Evolutionary conservation across 2,888 invertebrate genomes (phyloP).

Genomic region (Hermodice carunculata): DNA sequence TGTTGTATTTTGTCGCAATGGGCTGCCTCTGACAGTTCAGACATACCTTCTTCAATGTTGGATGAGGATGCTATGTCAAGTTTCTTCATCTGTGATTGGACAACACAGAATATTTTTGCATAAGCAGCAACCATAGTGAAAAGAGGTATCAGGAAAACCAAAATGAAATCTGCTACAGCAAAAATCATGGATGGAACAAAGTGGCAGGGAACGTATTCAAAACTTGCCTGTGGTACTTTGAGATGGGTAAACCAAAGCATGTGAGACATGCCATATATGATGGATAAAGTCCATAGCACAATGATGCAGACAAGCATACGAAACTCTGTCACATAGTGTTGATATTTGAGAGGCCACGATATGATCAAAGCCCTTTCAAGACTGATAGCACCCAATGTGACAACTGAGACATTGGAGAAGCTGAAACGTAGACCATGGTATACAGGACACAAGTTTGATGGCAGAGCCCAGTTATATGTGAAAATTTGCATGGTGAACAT

Average conservation of each 20-base stretch:
- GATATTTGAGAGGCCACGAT: constrained; percentile 34
- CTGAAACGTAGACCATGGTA: constrained; percentile 24
- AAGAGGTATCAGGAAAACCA: constrained; percentile 27
- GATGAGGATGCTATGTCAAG: constrained; percentile 7
- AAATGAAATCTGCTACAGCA: constrained; percentile 28
- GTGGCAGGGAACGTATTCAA: constrained; percentile 6
- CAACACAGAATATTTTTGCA: constrained; percentile 36
- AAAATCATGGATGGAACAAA: constrained; percentile 21
- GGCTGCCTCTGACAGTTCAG: background rate
- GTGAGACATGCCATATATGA: constrained; percentile 30
- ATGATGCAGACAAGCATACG: constrained; percentile 17
- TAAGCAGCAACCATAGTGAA: constrained; percentile 27
- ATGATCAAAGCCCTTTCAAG: constrained; percentile 37
- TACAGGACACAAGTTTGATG: constrained; percentile 21
- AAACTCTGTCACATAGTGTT: constrained; percentile 26
- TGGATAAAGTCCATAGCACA: constrained; percentile 27
- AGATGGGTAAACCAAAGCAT: constrained; percentile 26
- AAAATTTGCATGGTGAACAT: constrained; percentile 21
- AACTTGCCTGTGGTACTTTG: background rate
- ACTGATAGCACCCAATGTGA: constrained; percentile 29
- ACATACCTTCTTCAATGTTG: constrained; percentile 8
- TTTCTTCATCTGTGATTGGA: constrained; percentile 33
- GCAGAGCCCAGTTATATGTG: constrained; percentile 5
- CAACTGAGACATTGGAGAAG: constrained; percentile 17
- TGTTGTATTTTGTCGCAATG: too few relatives aligned